These are phyloP conservation scores for Napeogenes inachia DNA, from an alignment of 2,888 invertebrate genomes.

Conservation along the genomic window DNA sequence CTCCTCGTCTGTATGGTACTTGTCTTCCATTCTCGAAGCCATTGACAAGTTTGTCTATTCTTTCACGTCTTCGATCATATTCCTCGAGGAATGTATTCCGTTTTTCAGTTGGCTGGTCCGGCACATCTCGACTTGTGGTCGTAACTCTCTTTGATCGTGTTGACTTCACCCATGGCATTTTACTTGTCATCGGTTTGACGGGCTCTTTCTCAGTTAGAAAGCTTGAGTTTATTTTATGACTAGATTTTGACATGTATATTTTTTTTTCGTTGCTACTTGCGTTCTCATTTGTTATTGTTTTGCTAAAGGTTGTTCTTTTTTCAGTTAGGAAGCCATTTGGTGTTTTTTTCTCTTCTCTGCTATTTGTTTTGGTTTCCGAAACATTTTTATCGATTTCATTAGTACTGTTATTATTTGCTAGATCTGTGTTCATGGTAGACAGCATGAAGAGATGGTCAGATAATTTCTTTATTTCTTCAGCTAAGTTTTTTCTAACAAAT, in stretches of 20 bases:
- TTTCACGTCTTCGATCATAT: slow-evolving; percentile 66
- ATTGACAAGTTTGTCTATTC: slow-evolving; percentile 67
- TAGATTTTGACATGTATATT: slow-evolving; percentile 64
- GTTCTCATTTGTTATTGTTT: slow-evolving; percentile 58
- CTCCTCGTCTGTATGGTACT: slow-evolving; percentile 68
- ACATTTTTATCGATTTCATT: slow-evolving; percentile 67
- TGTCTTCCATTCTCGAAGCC: slow-evolving; percentile 63
- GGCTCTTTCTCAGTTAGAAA: slow-evolving; percentile 62
- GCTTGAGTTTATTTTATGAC: slow-evolving; percentile 58
- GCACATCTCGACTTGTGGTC: slow-evolving; percentile 84
- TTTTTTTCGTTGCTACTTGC: slow-evolving; percentile 51
- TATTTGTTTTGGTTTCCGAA: slow-evolving; percentile 50
- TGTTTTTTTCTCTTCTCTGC: slow-evolving; percentile 56
- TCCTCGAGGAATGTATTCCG: slow-evolving; percentile 75
- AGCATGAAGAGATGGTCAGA: slow-evolving; percentile 87
- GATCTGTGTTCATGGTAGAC: slow-evolving; percentile 80
- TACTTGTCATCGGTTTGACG: slow-evolving; percentile 69
- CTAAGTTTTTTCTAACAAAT: slow-evolving; percentile 82
- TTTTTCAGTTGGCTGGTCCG: slow-evolving; percentile 78
- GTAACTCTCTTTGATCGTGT: slow-evolving; percentile 79
- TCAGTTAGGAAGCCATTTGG: slow-evolving; percentile 61
- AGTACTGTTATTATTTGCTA: slow-evolving; percentile 65
- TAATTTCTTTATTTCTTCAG: slow-evolving; percentile 89
- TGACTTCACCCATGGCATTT: slow-evolving; percentile 75
- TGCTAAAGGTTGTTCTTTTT: slow-evolving; percentile 47